Evolutionary conservation across 2,113 vertebrate genomes (phyloP), one percentile per base, ranked within the genome.

Genomic region (Phalacrocorax aristotelis): DNA sequence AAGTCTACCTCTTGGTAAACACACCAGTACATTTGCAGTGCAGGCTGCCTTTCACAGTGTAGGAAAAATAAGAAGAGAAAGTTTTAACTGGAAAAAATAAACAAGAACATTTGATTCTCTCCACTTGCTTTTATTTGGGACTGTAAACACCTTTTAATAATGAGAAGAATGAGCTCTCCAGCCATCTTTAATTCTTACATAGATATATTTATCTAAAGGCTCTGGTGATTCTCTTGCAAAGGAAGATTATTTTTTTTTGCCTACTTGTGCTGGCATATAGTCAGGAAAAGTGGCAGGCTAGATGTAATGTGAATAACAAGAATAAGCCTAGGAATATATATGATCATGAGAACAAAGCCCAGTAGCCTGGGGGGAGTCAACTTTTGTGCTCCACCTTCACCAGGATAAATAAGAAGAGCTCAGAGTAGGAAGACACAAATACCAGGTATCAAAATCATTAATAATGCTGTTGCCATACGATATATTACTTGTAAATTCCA

Each of bases 401-500:
- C 64, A 93, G 61, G 62, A 94, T 96, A 92, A 97, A 94, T 90
- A 96, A 95, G 49, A 88, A 91, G 71, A 90, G n/a, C 91, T 32
- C n/a, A 89, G 60, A 87, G 44, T 40, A 65, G 60, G 94, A 83
- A 96, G 72, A 92, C 92, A 96, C 64, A 97, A 93, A 82, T 92
- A 78, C 29, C 30, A 88, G 58, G 49, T 92, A 75, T 95, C 71
- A 96, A 97, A 97, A 95, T 78, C 88, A 93, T 97, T 95, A 97
- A 79, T 94, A 96, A 95, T 93, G 95, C 80, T 90, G 75, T 75
- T 68, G 36, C 54, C 76, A 69, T 90, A 77, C 66, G 3, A 94
- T 83, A 87, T 92, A 95, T 97, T 98, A 96, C 89, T 96, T 89
- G 80, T 95, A 96, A 97, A 96, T 96, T 97, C 77, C 60, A 93